These are phyloP conservation scores for Poeciliopsis turrubarensis DNA, from an alignment of 2,113 vertebrate species.

Conservation along the genomic window DNA sequence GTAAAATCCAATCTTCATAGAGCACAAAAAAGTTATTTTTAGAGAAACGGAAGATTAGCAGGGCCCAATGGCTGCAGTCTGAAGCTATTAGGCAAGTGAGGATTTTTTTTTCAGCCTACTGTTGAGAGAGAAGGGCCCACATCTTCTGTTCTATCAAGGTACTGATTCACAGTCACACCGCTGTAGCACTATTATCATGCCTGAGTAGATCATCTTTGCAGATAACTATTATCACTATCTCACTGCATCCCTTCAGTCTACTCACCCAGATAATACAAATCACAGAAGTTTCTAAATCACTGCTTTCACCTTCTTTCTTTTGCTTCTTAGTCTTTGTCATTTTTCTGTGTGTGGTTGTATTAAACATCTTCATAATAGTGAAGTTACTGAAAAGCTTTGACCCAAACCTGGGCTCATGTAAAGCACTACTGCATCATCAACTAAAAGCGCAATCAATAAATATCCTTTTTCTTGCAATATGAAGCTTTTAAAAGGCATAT, in stretches of 20 bases:
- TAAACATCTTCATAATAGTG: conserved; percentile 38
- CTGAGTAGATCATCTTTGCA: conserved; percentile 78
- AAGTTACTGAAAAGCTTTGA: conserved; percentile 26
- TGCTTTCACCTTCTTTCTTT: conserved; percentile 63
- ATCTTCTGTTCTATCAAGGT: conserved; percentile 72
- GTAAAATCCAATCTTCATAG: conserved; percentile 87
- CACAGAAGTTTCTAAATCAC: conserved; percentile 72
- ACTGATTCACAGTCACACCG: conserved; percentile 76
- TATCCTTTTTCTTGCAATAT: conserved; percentile 15
- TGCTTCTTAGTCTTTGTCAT: conserved; percentile 52
- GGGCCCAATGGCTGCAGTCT: conserved; percentile 81
- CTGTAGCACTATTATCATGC: conserved; percentile 78
- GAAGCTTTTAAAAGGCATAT: neutral
- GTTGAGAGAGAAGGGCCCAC: conserved; percentile 70
- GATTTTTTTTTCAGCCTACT: conserved; percentile 60
- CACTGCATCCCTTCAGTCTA: conserved; percentile 69
- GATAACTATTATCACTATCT: conserved; percentile 80
- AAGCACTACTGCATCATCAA: conserved; percentile 21
- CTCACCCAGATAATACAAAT: conserved; percentile 76
- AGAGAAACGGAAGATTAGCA: conserved; percentile 81
- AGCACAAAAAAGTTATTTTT: conserved; percentile 83
- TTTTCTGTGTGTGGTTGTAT: conserved; percentile 54
- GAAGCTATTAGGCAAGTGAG: conserved; percentile 79
- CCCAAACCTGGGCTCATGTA: conserved; percentile 14
- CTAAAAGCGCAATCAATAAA: conserved; percentile 13